Conservation (phyloP, 2,113 vertebrate species). For the Hymenochirus boettgeri region DNA sequence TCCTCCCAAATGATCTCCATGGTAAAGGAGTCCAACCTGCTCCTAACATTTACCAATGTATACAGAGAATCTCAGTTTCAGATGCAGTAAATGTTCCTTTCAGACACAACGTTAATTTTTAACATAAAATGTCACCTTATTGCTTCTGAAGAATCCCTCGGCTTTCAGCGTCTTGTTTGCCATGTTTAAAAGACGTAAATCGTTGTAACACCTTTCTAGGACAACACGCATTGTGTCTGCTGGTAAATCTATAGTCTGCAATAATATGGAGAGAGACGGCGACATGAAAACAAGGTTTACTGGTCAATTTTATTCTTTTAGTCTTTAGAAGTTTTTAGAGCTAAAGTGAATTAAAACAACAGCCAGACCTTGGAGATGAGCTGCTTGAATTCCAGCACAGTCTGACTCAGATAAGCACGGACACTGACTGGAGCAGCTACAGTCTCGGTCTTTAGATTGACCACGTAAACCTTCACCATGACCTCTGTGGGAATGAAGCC, state of each 20-base stretch:
- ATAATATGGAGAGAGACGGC: not conserved
- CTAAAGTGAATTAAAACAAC: too few species aligned
- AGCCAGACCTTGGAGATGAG: constrained; percentile 88
- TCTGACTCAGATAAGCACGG: constrained; percentile 93
- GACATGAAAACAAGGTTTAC: not conserved
- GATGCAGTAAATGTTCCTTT: too few species aligned
- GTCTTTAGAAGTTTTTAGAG: too few species aligned
- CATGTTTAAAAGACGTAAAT: constrained; percentile 84
- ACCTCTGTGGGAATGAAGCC: constrained; percentile 71
- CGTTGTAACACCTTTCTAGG: constrained; percentile 95
- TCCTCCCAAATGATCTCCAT: too few species aligned
- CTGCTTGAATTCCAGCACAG: constrained; percentile 90
- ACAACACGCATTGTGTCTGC: constrained; percentile 90
- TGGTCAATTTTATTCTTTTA: too few species aligned
- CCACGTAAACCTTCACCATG: constrained; percentile 95
- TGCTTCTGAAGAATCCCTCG: constrained; percentile 97
- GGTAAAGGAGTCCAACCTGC: too few species aligned
- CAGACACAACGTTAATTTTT: too few species aligned
- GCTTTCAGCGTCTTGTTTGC: constrained; percentile 93
- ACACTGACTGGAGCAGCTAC: constrained; percentile 84
- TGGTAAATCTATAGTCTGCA: constrained; percentile 73
- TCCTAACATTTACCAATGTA: too few species aligned
- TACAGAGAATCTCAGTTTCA: too few species aligned
- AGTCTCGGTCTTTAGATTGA: constrained; percentile 84
- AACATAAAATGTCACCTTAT: too few species aligned